Evolutionary conservation across 37 sponge, comb jelly and placozoan species (phyloP).

Genomic region (Halisarca cf. caerulea): DNA sequence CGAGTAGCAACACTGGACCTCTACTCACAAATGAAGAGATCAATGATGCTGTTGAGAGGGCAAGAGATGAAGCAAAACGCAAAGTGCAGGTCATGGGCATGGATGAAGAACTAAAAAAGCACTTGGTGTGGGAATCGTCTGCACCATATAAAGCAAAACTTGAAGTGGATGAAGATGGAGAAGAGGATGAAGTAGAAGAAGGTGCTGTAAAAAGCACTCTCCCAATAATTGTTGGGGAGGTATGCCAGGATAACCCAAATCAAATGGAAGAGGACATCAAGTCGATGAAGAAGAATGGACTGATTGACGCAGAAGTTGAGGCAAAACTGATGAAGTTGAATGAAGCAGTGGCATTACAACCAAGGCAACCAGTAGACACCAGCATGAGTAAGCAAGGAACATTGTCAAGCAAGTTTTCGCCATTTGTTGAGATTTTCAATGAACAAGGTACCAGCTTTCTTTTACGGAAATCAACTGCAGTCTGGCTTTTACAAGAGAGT

Average conservation of each 20-base stretch:
- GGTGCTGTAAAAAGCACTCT: background rate
- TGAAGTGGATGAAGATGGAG: background rate
- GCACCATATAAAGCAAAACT: background rate
- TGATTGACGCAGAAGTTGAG: background rate
- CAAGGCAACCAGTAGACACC: background rate
- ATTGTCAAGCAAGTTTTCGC: background rate
- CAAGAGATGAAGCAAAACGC: background rate
- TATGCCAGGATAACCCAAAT: too few species aligned
- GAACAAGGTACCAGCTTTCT: background rate
- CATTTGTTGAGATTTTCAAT: background rate
- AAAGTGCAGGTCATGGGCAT: background rate
- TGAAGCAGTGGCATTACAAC: background rate
- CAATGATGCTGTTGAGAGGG: background rate
- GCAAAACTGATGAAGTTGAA: background rate
- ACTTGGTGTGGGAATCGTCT: background rate
- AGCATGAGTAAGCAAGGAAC: background rate
- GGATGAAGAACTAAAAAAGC: background rate
- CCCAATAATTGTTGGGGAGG: too few species aligned
- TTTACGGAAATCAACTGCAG: background rate
- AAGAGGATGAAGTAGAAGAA: background rate
- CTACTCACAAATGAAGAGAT: background rate
- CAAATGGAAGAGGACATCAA: background rate
- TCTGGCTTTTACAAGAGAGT: conserved; percentile 6
- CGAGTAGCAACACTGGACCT: too few species aligned
- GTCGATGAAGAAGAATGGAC: background rate